Percentiles rank a stretch among this genome's conserved stretches.
Evolutionary conservation across 2,113 vertebrate species (phyloP).

Genomic region (Upupa epops): DNA sequence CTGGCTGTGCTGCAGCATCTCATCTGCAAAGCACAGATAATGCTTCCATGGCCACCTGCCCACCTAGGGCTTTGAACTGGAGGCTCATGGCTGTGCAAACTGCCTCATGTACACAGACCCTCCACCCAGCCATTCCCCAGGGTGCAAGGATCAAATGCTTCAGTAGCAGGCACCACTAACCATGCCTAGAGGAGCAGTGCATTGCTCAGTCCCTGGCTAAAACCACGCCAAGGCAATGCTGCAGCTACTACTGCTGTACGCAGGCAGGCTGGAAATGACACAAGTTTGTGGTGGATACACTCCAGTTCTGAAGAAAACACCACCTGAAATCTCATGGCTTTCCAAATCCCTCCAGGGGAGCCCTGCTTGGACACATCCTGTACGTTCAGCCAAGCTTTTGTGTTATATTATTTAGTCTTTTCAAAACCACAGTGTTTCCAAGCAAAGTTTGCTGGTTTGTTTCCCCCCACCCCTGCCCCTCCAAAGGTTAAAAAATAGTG

Average conservation of each 20-base stretch:
- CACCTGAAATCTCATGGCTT: neutral
- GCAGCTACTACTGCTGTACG: neutral
- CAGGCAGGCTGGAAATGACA: rapidly evolving
- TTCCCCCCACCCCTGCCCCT: rapidly evolving
- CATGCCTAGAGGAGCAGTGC: neutral
- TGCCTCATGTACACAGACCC: neutral
- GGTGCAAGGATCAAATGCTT: neutral
- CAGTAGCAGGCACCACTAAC: neutral
- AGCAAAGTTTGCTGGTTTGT: neutral
- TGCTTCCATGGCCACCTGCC: neutral
- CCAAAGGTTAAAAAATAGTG: neutral
- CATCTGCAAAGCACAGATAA: neutral
- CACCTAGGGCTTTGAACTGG: rapidly evolving
- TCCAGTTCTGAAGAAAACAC: neutral
- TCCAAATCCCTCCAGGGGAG: rapidly evolving
- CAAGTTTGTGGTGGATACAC: neutral
- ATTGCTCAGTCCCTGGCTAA: neutral
- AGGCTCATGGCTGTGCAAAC: neutral
- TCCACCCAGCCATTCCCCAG: rapidly evolving
- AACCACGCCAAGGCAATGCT: neutral
- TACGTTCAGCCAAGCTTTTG: neutral
- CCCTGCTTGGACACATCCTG: rapidly evolving
- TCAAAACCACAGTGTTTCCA: neutral
- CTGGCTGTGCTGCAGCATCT: neutral
- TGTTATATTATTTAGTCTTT: neutral